Conservation (phyloP, 1,140 invertebrate genomes). For the Anagrus nilaparvatae region DNA sequence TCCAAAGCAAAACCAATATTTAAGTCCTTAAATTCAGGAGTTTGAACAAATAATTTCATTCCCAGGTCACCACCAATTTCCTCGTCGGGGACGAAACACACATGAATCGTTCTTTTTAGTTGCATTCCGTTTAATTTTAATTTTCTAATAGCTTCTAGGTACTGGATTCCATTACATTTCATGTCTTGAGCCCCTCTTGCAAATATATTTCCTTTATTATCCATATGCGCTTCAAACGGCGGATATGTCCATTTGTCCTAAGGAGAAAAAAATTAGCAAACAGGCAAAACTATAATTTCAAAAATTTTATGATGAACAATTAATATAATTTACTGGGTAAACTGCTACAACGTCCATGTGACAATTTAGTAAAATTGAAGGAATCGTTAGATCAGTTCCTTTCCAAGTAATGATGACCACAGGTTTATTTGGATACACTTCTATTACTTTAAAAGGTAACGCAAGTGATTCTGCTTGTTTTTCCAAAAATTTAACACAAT, state of each 20-base stretch:
- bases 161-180: constrained; percentile 69
- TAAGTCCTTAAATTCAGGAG: constrained; percentile 61
- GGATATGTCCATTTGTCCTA: constrained; percentile 65
- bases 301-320: constrained; percentile 3
- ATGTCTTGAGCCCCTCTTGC: constrained; percentile 70
- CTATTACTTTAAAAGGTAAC: constrained; percentile 49
- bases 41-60: constrained; percentile 70
- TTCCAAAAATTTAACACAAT: constrained; percentile 60
- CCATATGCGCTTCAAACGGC: constrained; percentile 63
- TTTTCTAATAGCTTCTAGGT: constrained; percentile 61
- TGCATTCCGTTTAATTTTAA: constrained; percentile 46
- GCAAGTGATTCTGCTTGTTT: constrained; percentile 56
- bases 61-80: constrained; percentile 72
- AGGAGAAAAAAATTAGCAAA: too few relatives aligned
- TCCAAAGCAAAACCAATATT: constrained; percentile 82
- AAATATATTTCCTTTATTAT: constrained; percentile 66
- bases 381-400: constrained; percentile 59
- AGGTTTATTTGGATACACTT: constrained; percentile 55
- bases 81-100: constrained; percentile 64
- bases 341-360: constrained; percentile 95
- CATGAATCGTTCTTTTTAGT: constrained; percentile 39
- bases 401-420: constrained; percentile 73
- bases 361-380: constrained; percentile 75
- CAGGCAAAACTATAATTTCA: not conserved
- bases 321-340: constrained; percentile 51